Evolutionary conservation across 2,797 vertebrate species (phyloP).

Genomic region (Iguana delicatissima): DNA sequence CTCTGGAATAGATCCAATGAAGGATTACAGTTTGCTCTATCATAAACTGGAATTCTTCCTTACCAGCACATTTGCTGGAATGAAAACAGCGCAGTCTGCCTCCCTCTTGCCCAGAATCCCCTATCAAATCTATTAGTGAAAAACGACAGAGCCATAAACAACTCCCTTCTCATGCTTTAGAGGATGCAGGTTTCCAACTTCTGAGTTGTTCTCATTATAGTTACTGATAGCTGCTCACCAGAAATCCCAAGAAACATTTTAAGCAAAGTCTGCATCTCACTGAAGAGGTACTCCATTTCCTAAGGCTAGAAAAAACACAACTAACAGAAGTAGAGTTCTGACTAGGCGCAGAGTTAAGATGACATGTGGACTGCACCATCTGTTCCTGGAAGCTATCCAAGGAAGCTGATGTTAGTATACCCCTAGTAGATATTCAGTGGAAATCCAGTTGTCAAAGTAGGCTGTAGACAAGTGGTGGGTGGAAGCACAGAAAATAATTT

Average conservation of each 20-base stretch:
- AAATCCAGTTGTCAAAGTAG: constrained; percentile 63
- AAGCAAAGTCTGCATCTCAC: not conserved
- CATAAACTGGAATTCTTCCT: no score
- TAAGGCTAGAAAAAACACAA: not conserved
- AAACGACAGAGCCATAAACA: not conserved
- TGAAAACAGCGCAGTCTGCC: no score
- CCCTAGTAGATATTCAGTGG: constrained; percentile 62
- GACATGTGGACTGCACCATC: not conserved
- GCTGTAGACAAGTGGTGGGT: constrained; percentile 31
- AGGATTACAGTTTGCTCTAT: no score
- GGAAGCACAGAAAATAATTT: constrained; percentile 67
- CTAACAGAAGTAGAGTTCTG: not conserved
- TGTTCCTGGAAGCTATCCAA: not conserved
- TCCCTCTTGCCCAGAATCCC: no score
- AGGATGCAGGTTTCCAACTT: not conserved
- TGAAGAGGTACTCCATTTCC: no score
- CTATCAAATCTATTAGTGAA: no score
- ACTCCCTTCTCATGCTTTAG: not conserved
- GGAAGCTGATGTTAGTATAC: constrained; percentile 55
- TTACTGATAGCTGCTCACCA: not conserved
- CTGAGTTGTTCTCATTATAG: not conserved
- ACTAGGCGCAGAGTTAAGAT: not conserved
- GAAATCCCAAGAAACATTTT: not conserved
- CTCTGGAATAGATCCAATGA: no score
- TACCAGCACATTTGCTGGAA: no score